Conservation (phyloP, 2,888 invertebrate genomes). For the Nomada goodeniana region DNA sequence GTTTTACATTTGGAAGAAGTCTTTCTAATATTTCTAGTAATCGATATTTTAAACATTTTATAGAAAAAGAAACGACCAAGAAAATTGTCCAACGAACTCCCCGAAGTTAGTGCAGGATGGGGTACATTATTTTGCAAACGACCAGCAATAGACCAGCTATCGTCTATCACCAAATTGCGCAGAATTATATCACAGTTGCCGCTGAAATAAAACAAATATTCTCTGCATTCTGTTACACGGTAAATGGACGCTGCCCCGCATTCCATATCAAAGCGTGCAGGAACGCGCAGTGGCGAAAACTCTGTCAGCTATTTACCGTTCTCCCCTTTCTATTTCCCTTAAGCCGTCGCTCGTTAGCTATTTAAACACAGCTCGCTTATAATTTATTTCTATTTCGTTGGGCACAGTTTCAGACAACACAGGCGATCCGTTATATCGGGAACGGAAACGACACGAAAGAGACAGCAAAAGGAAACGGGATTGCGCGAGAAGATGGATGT, state of each 20-base stretch:
- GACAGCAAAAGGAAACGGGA: background rate
- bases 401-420: constrained; percentile 28
- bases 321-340: constrained; percentile 39
- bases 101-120: background rate
- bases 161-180: background rate
- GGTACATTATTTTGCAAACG: background rate
- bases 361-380: constrained; percentile 60
- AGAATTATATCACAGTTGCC: constrained; percentile 25
- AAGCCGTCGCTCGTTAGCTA: constrained; percentile 56
- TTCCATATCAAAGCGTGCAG: constrained; percentile 8
- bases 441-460: background rate
- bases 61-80: too few relatives aligned
- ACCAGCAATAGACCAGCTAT: background rate
- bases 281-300: constrained; percentile 27
- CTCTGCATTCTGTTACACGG: constrained; percentile 23
- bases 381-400: constrained; percentile 56
- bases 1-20: too few relatives aligned
- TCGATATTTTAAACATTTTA: too few relatives aligned
- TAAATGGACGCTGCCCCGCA: constrained; percentile 12
- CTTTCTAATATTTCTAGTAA: too few relatives aligned
- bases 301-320: constrained; percentile 40
- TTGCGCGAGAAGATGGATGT: background rate
- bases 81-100: background rate
- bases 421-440: constrained; percentile 8
- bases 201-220: constrained; percentile 37